These are phyloP conservation scores for Anolis sagrei DNA, from an alignment of 2,113 vertebrate species.

Conservation along the genomic window DNA sequence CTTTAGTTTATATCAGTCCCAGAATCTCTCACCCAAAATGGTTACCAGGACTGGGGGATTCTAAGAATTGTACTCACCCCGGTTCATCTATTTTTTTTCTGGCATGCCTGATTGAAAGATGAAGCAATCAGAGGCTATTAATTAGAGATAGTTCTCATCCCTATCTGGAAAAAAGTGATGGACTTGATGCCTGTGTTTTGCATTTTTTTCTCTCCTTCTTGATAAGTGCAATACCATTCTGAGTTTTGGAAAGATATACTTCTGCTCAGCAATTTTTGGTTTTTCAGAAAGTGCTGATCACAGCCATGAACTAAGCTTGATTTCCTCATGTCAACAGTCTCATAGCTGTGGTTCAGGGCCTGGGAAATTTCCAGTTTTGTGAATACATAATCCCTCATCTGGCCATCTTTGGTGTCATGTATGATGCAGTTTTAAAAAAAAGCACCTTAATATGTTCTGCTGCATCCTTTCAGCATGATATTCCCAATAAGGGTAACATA, in stretches of 20 bases:
- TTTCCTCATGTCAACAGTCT: neutral
- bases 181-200: conserved; percentile 17
- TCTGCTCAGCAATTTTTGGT: neutral
- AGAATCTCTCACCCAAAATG: too few species aligned
- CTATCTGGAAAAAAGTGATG: neutral
- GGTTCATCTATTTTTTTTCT: neutral
- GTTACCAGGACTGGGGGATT: too few species aligned
- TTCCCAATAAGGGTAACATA: neutral
- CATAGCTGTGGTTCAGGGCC: neutral
- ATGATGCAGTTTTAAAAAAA: too few species aligned
- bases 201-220: neutral
- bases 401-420: too few species aligned
- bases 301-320: conserved; percentile 21
- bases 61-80: too few species aligned
- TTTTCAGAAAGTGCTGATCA: conserved; percentile 15
- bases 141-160: neutral
- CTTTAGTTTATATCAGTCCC: too few species aligned
- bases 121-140: neutral
- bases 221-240: neutral
- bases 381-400: neutral
- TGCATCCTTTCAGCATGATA: neutral
- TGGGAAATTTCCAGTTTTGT: neutral
- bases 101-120: neutral
- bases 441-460: too few species aligned
- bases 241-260: conserved; percentile 18